Percentiles rank a stretch among this genome's conserved stretches.
These are phyloP conservation scores for Lutjanus campechanus DNA, from an alignment of 2,797 vertebrate genomes.

Conservation along the genomic window DNA sequence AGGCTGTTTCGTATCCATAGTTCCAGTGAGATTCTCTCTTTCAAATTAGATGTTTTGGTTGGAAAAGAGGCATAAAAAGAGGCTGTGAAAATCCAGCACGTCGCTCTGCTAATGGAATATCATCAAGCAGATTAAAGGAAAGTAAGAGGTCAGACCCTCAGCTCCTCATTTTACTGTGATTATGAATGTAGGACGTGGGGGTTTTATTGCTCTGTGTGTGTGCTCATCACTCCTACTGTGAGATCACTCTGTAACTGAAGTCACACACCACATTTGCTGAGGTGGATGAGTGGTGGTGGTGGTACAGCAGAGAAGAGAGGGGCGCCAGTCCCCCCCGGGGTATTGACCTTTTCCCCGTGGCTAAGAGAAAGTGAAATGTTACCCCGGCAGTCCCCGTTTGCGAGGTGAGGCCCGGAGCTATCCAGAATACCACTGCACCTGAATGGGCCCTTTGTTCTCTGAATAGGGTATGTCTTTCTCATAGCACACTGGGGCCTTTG, in stretches of 20 bases:
- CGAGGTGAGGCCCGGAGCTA: constrained; percentile 49
- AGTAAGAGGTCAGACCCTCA: constrained; percentile 49
- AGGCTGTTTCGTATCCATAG: not conserved
- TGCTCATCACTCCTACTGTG: constrained; percentile 21
- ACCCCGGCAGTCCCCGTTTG: constrained; percentile 46
- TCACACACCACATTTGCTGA: constrained; percentile 25
- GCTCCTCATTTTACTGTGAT: constrained; percentile 58
- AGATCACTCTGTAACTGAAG: constrained; percentile 43
- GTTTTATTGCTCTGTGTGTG: constrained; percentile 38
- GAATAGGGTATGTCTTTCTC: constrained; percentile 75
- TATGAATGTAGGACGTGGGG: constrained; percentile 65
- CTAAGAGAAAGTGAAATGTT: constrained; percentile 78
- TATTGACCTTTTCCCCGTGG: constrained; percentile 71
- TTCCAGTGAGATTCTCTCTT: not conserved
- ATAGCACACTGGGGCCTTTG: constrained; percentile 66
- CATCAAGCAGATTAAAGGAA: constrained; percentile 63
- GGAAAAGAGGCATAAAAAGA: constrained; percentile 30
- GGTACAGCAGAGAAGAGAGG: constrained; percentile 10
- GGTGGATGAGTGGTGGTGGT: constrained; percentile 31
- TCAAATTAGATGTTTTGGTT: constrained; percentile 28
- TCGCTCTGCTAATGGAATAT: constrained; percentile 53
- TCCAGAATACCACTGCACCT: constrained; percentile 64
- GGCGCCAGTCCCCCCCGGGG: constrained; percentile 40
- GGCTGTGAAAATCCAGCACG: constrained; percentile 19
- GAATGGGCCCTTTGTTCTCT: constrained; percentile 79